Conservation (phyloP, 2,113 vertebrate genomes). For the Lucifuga dentata region DNA sequence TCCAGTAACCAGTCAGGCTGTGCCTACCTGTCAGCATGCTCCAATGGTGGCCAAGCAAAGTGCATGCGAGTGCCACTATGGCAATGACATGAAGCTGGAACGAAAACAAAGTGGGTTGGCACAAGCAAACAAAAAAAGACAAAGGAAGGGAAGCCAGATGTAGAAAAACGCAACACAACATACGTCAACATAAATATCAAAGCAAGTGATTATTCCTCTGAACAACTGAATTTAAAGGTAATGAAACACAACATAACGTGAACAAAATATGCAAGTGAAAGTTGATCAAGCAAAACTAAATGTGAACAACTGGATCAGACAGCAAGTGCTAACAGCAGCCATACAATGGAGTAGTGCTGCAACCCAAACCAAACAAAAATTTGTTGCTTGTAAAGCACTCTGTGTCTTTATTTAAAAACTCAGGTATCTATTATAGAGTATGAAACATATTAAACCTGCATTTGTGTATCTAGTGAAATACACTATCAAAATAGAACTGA, state of each 20-base stretch:
- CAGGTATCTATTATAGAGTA: constrained; percentile 51
- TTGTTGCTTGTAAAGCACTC: constrained; percentile 15
- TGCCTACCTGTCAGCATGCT: constrained; percentile 83
- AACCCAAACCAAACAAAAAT: constrained; percentile 37
- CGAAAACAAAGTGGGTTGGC: constrained; percentile 79
- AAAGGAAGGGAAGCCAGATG: constrained; percentile 62
- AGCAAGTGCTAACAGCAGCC: background rate
- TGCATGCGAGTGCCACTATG: constrained; percentile 84
- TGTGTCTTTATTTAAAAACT: constrained; percentile 26
- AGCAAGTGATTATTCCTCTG: constrained; percentile 74
- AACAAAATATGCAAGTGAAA: constrained; percentile 68
- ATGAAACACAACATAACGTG: constrained; percentile 71
- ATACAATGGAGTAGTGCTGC: constrained; percentile 22
- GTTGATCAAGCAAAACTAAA: constrained; percentile 66
- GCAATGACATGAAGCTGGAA: constrained; percentile 86
- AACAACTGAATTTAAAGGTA: constrained; percentile 70
- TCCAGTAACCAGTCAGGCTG: constrained; percentile 49
- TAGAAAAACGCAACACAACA: constrained; percentile 58
- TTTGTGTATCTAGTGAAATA: constrained; percentile 34
- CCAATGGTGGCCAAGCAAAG: constrained; percentile 81
- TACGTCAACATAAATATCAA: constrained; percentile 76
- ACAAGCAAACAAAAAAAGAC: constrained; percentile 68
- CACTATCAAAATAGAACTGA: constrained; percentile 54
- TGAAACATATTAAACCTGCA: constrained; percentile 48
- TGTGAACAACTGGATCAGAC: constrained; percentile 47